Percentiles rank a stretch among this genome's conserved stretches.
Conservation (phyloP, 2,888 invertebrate species). For the Fragum whitleyi region DNA sequence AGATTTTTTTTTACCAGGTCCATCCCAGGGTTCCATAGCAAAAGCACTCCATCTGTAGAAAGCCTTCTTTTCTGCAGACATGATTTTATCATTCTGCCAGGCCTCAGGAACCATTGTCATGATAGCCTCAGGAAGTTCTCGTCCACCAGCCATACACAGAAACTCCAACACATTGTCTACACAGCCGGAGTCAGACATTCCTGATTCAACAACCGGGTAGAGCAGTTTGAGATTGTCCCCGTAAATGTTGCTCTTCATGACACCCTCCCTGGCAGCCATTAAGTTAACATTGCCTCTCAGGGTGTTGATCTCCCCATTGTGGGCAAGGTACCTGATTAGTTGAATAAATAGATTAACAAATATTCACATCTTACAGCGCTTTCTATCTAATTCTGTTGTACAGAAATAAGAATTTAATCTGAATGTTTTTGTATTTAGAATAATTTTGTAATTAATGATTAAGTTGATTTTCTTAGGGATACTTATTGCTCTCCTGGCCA, state of each 20-base stretch:
- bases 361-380: neutral
- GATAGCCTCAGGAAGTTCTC: conserved; percentile 97
- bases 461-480: too few species aligned
- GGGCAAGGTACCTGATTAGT: conserved; percentile 92
- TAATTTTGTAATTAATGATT: too few species aligned
- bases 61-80: conserved; percentile 96
- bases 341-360: neutral
- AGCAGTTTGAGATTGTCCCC: conserved; percentile 94
- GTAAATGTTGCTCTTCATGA: conserved; percentile 95
- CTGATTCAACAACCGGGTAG: conserved; percentile 98
- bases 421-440: too few species aligned
- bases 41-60: conserved; percentile 99
- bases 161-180: conserved; percentile 99
- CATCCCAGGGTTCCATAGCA: conserved; percentile 99
- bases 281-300: conserved; percentile 98
- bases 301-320: conserved; percentile 99
- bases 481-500: too few species aligned
- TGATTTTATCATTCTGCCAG: conserved; percentile 97
- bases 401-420: too few species aligned
- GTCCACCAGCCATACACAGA: conserved; percentile 95
- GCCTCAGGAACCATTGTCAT: conserved; percentile 99
- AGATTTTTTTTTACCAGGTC: conserved; percentile 85
- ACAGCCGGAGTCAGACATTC: conserved; percentile 98
- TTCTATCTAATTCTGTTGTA: too few species aligned
- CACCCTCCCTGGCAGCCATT: conserved; percentile 99